These are phyloP conservation scores for Polyommatus iphigenia DNA, from an alignment of 2,888 invertebrate species.

Conservation along the genomic window DNA sequence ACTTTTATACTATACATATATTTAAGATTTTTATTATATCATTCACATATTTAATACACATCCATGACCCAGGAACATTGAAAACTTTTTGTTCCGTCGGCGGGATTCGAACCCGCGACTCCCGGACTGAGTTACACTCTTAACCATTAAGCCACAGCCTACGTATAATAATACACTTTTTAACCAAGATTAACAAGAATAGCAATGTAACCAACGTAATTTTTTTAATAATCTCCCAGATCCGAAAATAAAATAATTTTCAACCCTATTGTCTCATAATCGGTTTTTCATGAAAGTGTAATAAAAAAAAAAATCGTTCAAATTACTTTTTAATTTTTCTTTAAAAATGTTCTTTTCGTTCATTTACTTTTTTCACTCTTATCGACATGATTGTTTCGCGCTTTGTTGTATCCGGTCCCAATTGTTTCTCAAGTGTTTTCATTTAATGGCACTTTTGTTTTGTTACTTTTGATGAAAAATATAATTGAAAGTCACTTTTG, in stretches of 20 bases:
- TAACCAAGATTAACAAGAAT: no score
- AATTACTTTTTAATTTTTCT: conserved; percentile 9
- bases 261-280: neutral
- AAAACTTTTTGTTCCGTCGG: no score
- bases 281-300: neutral
- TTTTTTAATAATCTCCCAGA: neutral
- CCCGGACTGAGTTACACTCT: no score
- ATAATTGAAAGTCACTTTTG: conserved; percentile 30
- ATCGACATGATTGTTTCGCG: conserved; percentile 24
- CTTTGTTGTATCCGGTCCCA: conserved; percentile 29
- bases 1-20: no score
- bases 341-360: conserved; percentile 4
- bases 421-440: conserved; percentile 31
- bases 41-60: no score
- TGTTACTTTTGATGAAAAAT: conserved; percentile 29
- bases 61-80: no score
- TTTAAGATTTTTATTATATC: no score
- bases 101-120: no score
- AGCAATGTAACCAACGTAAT: no score
- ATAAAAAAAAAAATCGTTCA: neutral
- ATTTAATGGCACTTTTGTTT: conserved; percentile 30
- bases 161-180: no score
- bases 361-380: conserved; percentile 29
- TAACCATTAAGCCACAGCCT: no score
- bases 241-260: neutral